phyloP scores from a whole-genome alignment of 2,888 invertebrate genomes.

The Stomorhina lunata region DNA sequence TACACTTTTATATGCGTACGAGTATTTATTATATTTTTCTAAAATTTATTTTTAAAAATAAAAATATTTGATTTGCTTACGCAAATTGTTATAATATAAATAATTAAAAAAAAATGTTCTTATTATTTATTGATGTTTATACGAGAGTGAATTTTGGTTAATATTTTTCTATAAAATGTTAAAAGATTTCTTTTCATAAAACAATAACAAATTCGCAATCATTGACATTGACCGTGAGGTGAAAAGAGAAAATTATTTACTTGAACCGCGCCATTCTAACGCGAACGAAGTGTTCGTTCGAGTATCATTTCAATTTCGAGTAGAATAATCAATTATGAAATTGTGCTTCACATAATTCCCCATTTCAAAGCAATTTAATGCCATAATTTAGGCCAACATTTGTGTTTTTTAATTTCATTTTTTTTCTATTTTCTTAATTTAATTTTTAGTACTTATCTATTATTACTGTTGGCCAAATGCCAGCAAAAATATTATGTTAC shows the following conservation, averaged over 20 bases:
- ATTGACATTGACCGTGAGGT: not conserved
- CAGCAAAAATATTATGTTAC: constrained; percentile 25
- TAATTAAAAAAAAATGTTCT: not conserved
- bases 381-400: constrained; percentile 38
- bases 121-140: not conserved
- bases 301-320: not conserved
- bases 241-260: not conserved
- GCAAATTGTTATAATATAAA: constrained; percentile 26
- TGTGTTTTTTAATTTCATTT: not conserved
- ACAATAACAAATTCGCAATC: not conserved
- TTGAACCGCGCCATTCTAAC: not conserved
- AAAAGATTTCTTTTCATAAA: too few species aligned
- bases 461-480: constrained; percentile 30
- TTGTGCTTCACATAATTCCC: not conserved
- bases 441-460: constrained; percentile 13
- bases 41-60: too few species aligned
- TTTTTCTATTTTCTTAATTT: not conserved
- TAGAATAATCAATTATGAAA: not conserved
- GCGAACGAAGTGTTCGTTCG: not conserved
- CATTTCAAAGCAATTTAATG: constrained; percentile 3
- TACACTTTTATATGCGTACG: not conserved
- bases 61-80: constrained; percentile 28
- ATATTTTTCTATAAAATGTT: not conserved
- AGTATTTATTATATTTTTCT: not conserved
- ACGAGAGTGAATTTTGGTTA: not conserved